Percentiles rank a stretch among this genome's conserved stretches.
Evolutionary conservation across 1,140 invertebrate species (phyloP).

Genomic region (Solenopsis invicta): DNA sequence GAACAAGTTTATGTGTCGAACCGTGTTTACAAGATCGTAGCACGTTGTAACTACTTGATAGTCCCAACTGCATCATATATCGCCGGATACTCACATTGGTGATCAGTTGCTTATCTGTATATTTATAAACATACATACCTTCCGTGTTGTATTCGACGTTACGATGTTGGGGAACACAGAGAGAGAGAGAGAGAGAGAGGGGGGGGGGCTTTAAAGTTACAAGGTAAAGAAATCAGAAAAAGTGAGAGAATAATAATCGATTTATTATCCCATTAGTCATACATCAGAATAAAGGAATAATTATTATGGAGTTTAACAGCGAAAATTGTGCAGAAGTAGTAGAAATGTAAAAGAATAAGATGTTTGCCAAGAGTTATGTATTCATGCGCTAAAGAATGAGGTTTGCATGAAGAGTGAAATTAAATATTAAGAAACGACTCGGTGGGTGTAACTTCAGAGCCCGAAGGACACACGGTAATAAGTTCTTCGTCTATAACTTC

Average conservation of each 20-base stretch:
- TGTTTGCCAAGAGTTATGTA: neutral
- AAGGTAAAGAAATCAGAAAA: neutral
- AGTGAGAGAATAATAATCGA: neutral
- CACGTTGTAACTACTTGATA: slow-evolving; percentile 56
- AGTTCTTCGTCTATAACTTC: neutral
- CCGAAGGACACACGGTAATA: neutral
- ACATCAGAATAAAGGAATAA: neutral
- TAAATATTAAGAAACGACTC: neutral
- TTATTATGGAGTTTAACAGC: neutral
- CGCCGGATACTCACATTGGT: neutral
- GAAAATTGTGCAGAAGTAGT: neutral
- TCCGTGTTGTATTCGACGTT: neutral
- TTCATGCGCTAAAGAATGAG: neutral
- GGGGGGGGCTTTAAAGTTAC: neutral
- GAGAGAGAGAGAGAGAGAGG: too few relatives aligned
- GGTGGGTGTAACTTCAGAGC: too few relatives aligned
- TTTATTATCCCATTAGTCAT: neutral
- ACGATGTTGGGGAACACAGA: neutral
- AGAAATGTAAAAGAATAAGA: neutral
- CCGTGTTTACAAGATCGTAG: slow-evolving; percentile 51
- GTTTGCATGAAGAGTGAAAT: neutral
- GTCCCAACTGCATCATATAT: slow-evolving; percentile 41
- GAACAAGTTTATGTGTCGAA: slow-evolving; percentile 47
- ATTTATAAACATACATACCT: slow-evolving; percentile 56
- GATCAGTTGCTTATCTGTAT: slow-evolving; percentile 51